A percentile compares a stretch with the other conserved stretches of the same genome.
Evolutionary conservation across 2,797 vertebrate species (phyloP).

Genomic region (Borostomias antarcticus): DNA sequence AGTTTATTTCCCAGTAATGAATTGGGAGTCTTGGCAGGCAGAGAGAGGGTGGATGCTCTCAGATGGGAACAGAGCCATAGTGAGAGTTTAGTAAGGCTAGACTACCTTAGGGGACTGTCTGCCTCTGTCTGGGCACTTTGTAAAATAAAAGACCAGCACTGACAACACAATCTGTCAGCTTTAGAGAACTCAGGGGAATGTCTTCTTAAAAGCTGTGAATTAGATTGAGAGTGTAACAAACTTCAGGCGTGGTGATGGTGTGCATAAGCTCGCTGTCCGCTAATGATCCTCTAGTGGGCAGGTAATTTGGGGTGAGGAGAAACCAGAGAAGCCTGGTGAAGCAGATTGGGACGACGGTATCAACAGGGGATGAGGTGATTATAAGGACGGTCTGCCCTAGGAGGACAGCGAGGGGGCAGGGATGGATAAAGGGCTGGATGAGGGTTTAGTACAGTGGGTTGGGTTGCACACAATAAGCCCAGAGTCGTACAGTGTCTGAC

Average conservation of each 20-base stretch:
- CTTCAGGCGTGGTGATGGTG: too few species aligned
- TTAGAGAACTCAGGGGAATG: neutral
- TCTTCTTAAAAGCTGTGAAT: neutral
- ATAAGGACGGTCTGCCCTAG: neutral
- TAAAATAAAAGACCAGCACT: neutral
- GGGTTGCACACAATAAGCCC: too few species aligned
- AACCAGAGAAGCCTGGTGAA: neutral
- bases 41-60: neutral
- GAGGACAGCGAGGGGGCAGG: neutral
- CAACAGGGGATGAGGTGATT: neutral
- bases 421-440: too few species aligned
- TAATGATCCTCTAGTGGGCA: neutral
- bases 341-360: neutral
- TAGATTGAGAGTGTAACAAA: neutral
- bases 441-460: too few species aligned
- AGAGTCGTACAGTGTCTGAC: too few species aligned
- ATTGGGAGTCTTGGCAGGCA: neutral
- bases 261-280: too few species aligned
- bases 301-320: neutral
- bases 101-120: neutral
- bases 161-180: neutral
- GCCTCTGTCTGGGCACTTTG: neutral
- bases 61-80: neutral
- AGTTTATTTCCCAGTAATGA: constrained; percentile 28
- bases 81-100: neutral